Evolutionary conservation across 2,113 vertebrate genomes (phyloP).

Genomic region (Smithornis capensis): DNA sequence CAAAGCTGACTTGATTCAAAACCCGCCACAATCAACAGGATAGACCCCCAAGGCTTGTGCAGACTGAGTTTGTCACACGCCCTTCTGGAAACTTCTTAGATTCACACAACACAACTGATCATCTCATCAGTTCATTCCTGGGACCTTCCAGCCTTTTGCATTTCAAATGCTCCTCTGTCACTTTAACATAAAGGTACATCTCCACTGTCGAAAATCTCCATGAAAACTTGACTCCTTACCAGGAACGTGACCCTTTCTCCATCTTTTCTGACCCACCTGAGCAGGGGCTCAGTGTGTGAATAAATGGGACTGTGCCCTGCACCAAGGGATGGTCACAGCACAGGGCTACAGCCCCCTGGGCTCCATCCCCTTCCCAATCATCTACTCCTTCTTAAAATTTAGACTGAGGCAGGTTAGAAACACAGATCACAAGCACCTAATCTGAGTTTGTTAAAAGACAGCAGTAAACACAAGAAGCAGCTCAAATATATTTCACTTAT

Average conservation of each 20-base stretch:
- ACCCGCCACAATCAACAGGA: not conserved
- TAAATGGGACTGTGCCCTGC: fast-evolving
- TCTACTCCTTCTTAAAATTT: not conserved
- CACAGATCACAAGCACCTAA: not conserved
- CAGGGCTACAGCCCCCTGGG: fast-evolving
- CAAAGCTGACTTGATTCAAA: not conserved
- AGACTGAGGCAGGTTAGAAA: not conserved
- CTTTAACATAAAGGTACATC: not conserved
- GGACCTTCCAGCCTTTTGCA: not conserved
- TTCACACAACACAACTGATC: not conserved
- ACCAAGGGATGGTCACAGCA: not conserved
- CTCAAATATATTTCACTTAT: not conserved
- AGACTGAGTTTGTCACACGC: not conserved
- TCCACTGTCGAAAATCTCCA: not conserved
- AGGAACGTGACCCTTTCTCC: not conserved
- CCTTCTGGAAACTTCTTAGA: not conserved
- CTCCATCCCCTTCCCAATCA: not conserved
- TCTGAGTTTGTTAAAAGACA: not conserved
- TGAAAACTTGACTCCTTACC: not conserved
- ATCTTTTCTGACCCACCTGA: fast-evolving
- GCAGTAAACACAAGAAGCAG: not conserved
- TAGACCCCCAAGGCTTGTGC: not conserved
- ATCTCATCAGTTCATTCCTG: not conserved
- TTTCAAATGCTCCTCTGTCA: not conserved
- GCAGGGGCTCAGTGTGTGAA: not conserved